Percentiles rank a stretch among this genome's conserved stretches.
Conservation (phyloP, 2,797 vertebrate genomes). For the Notolepis coatsorum region DNA sequence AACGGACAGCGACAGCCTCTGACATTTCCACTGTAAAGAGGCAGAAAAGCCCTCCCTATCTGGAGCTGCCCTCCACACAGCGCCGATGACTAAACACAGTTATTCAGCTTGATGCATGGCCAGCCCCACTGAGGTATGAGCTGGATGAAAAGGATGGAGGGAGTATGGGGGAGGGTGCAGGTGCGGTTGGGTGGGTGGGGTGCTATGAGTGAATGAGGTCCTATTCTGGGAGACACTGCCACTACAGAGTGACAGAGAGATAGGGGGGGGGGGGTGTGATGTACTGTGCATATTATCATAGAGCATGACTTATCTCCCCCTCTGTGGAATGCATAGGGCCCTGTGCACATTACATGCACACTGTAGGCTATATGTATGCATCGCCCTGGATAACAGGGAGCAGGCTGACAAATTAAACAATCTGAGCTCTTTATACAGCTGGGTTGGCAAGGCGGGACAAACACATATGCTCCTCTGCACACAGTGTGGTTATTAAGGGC, state of each 20-base stretch:
- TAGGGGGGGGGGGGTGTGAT: constrained; percentile 2
- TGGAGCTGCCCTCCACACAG: constrained; percentile 41
- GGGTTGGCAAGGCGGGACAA: constrained; percentile 4
- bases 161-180: not conserved
- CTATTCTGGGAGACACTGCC: constrained; percentile 44
- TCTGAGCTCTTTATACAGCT: constrained; percentile 27
- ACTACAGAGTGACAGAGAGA: constrained; percentile 45
- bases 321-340: constrained; percentile 21
- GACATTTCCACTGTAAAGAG: constrained; percentile 55
- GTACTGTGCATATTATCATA: not conserved
- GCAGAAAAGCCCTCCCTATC: constrained; percentile 36
- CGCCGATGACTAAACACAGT: constrained; percentile 72
- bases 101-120: constrained; percentile 67
- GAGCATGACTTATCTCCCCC: constrained; percentile 4
- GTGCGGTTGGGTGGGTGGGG: not conserved
- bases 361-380: constrained; percentile 16
- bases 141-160: constrained; percentile 42
- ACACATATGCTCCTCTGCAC: constrained; percentile 5
- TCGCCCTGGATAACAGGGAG: constrained; percentile 8
- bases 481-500: constrained; percentile 12
- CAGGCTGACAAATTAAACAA: constrained; percentile 11
- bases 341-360: constrained; percentile 28
- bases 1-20: constrained; percentile 56
- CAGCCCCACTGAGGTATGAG: constrained; percentile 49
- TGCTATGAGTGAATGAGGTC: constrained; percentile 26